A percentile compares a stretch with the other conserved stretches of the same genome.
phyloP scores from a whole-genome alignment of 2,797 vertebrate species.

The Pyrocephalus nanus region DNA sequence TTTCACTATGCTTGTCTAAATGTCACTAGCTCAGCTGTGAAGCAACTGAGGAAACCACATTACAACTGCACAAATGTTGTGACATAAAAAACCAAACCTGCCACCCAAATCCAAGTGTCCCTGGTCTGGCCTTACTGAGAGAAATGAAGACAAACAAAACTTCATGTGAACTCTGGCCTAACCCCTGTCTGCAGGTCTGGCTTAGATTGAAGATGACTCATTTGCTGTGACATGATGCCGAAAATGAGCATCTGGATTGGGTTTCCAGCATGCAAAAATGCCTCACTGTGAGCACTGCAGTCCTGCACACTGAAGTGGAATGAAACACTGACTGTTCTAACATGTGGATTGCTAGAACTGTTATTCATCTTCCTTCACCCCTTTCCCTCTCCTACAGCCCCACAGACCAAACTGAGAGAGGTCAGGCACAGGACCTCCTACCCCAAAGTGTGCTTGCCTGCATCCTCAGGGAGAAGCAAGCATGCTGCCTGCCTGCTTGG shows the following conservation, averaged over 20 bases:
- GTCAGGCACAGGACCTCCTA: not conserved
- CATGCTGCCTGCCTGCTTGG: not conserved
- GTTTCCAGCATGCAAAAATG: not conserved
- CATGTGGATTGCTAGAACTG: not conserved
- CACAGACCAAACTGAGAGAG: not conserved
- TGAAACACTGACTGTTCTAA: not conserved
- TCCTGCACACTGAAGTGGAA: rapidly evolving
- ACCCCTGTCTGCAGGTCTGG: not conserved
- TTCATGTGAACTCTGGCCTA: not conserved
- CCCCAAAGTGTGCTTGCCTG: rapidly evolving
- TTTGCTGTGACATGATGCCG: not conserved
- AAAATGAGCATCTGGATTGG: not conserved
- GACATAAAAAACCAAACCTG: no score
- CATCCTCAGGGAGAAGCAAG: not conserved
- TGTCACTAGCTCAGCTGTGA: not conserved
- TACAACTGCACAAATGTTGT: not conserved
- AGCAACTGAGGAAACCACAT: not conserved
- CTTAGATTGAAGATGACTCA: not conserved
- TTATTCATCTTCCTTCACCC: not conserved
- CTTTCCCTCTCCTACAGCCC: not conserved
- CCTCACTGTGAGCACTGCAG: no score
- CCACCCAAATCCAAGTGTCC: not conserved
- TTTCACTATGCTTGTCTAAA: not conserved
- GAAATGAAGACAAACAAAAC: not conserved
- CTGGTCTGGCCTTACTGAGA: not conserved